phyloP scores from a whole-genome alignment of 92 coral and sea anemone genomes.

The Anthopleura xanthogrammica region DNA sequence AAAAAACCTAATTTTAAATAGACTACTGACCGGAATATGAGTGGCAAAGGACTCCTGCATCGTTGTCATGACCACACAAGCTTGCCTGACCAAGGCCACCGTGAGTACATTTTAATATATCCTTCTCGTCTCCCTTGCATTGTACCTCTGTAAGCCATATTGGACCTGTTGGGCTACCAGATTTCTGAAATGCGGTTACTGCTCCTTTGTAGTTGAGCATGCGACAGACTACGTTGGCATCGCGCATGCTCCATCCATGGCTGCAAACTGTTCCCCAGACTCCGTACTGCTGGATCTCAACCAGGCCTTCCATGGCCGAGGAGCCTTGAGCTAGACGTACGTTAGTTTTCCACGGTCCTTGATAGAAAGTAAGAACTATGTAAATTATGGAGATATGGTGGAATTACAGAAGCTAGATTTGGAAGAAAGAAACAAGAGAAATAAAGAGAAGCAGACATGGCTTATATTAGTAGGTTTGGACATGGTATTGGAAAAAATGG shows the following conservation, averaged over 20 bases:
- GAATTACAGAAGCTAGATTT: background rate
- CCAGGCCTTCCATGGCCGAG: conserved; percentile 7
- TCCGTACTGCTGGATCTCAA: conserved; percentile 4
- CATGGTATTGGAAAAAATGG: no score
- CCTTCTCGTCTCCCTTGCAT: background rate
- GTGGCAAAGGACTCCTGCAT: background rate
- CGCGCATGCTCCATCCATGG: conserved; percentile 22
- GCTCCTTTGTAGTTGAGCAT: conserved; percentile 7
- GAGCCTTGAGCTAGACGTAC: background rate
- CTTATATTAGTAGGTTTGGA: no score
- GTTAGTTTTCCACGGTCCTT: background rate
- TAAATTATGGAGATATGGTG: background rate
- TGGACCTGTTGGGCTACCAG: background rate
- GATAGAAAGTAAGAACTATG: no score
- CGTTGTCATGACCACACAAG: background rate
- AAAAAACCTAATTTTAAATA: background rate
- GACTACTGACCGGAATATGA: background rate
- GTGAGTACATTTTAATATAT: background rate
- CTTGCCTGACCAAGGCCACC: background rate
- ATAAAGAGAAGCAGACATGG: no score
- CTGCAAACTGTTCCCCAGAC: conserved; percentile 13
- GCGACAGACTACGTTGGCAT: conserved; percentile 20
- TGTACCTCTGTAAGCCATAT: background rate
- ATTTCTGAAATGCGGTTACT: background rate
- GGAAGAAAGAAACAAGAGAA: no score